These are phyloP conservation scores for Leucosticte australis DNA, from an alignment of 2,113 vertebrate genomes.

Conservation along the genomic window DNA sequence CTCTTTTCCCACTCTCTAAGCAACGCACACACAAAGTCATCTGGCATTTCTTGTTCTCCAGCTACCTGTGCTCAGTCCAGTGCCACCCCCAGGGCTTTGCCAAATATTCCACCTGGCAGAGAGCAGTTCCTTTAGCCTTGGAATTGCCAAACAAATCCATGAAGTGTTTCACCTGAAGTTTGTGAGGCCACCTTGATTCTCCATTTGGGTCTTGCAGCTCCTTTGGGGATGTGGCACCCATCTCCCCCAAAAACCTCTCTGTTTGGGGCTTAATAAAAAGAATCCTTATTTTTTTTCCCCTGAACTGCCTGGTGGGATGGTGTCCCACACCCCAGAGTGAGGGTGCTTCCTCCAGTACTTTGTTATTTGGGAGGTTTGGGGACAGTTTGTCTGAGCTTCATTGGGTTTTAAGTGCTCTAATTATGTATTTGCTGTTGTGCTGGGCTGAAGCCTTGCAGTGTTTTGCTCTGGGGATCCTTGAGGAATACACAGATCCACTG, in stretches of 20 bases:
- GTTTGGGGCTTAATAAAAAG: background rate
- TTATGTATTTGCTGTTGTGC: rapidly evolving
- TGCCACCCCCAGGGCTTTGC: background rate
- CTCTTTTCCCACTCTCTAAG: background rate
- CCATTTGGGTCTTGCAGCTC: background rate
- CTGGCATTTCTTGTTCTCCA: background rate
- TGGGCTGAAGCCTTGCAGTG: background rate
- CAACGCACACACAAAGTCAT: background rate
- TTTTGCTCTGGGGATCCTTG: background rate
- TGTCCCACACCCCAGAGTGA: background rate
- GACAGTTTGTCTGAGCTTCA: background rate
- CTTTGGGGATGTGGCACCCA: background rate
- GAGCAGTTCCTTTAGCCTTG: background rate
- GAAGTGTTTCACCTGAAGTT: background rate
- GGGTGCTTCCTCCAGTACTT: background rate
- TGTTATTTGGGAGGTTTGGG: background rate
- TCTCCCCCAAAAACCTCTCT: background rate
- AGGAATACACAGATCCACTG: background rate
- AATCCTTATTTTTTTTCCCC: background rate
- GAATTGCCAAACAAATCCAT: background rate
- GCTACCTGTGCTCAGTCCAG: background rate
- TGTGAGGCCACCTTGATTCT: background rate
- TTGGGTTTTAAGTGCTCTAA: background rate
- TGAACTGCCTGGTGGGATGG: background rate
- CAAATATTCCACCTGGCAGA: background rate